phyloP scores from a whole-genome alignment of 2,113 vertebrate genomes.

The Scalopus aquaticus region DNA sequence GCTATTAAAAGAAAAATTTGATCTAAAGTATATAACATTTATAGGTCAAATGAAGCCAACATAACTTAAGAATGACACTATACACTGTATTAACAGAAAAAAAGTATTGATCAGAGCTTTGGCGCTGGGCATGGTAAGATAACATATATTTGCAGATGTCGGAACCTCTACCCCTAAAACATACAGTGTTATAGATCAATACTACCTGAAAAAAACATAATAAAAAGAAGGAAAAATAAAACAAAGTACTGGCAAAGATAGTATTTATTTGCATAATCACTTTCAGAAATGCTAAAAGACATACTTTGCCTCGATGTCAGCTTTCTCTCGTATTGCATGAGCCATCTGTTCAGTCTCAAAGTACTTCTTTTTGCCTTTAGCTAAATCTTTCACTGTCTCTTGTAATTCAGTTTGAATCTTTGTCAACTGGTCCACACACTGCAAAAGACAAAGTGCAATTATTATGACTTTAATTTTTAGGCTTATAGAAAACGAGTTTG shows the following conservation, averaged over 20 bases:
- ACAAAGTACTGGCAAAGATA: constrained; percentile 58
- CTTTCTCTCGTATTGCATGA: constrained; percentile 96
- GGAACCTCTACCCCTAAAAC: no score
- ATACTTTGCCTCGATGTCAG: constrained; percentile 98
- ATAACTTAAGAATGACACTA: constrained; percentile 4
- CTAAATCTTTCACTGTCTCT: constrained; percentile 98
- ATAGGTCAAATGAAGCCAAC: constrained; percentile 5
- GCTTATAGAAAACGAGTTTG: neutral
- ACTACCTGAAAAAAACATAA: no score
- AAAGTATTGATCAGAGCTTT: constrained; percentile 2
- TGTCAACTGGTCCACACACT: constrained; percentile 97
- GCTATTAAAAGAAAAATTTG: constrained; percentile 32
- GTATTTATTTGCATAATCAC: constrained; percentile 60
- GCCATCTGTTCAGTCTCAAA: constrained; percentile 99
- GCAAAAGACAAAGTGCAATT: constrained; percentile 72
- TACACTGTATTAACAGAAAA: constrained; percentile 13
- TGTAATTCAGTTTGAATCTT: constrained; percentile 97
- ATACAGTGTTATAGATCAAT: no score
- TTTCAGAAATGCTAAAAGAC: constrained; percentile 81
- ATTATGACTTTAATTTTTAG: constrained; percentile 59
- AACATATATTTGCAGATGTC: no score
- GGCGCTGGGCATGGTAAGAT: no score
- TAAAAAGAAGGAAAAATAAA: neutral
- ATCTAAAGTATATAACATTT: neutral
- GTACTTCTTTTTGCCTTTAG: constrained; percentile 99